A percentile compares a stretch with the other conserved stretches of the same genome.
phyloP scores from a whole-genome alignment of 1,140 invertebrate species.

The Drosophila sproati region DNA sequence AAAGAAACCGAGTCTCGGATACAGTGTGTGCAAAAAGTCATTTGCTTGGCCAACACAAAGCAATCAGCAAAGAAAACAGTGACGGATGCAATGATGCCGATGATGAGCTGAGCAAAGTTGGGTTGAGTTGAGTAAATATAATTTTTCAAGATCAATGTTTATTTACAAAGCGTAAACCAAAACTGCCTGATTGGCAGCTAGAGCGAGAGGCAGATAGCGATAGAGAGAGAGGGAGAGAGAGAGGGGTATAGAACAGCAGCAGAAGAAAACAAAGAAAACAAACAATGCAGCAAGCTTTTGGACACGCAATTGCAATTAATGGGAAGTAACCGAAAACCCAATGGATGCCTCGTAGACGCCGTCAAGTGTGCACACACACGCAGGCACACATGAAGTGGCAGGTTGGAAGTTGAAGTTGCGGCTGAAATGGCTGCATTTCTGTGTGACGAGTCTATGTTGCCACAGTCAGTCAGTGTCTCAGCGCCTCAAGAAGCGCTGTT shows the following conservation, averaged over 20 bases:
- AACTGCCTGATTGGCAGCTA: constrained; percentile 77
- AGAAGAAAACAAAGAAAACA: constrained; percentile 42
- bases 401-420: constrained; percentile 24
- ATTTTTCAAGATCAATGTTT: constrained; percentile 83
- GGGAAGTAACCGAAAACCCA: constrained; percentile 77
- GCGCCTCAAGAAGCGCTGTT: constrained; percentile 15
- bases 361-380: constrained; percentile 55
- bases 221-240: constrained; percentile 5
- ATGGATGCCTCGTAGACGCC: constrained; percentile 56
- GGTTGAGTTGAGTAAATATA: constrained; percentile 78
- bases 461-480: background rate
- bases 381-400: constrained; percentile 32
- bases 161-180: constrained; percentile 70
- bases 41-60: constrained; percentile 61
- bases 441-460: background rate
- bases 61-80: constrained; percentile 81
- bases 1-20: background rate
- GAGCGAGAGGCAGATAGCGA: constrained; percentile 6
- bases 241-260: background rate
- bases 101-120: constrained; percentile 52
- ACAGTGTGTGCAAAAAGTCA: constrained; percentile 12
- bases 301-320: constrained; percentile 83
- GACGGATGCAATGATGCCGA: constrained; percentile 43
- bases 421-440: too few relatives aligned
- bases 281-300: constrained; percentile 70